These are phyloP conservation scores for Noctilio leporinus DNA, from an alignment of 2,113 vertebrate species.

Conservation along the genomic window DNA sequence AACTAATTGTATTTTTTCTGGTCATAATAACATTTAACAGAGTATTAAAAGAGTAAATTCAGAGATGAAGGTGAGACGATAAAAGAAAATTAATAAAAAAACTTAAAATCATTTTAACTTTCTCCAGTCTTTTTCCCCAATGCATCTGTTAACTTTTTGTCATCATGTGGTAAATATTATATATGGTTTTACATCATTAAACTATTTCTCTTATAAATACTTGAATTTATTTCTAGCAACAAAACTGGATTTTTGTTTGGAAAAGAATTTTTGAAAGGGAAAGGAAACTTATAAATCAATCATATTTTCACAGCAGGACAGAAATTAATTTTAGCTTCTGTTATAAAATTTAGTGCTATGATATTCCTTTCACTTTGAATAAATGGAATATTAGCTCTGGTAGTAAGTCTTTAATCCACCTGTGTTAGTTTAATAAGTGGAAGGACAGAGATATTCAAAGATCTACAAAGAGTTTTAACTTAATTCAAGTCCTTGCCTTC, in stretches of 20 bases:
- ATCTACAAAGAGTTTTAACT: background rate
- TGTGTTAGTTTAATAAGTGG: constrained; percentile 12
- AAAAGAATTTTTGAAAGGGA: constrained; percentile 38
- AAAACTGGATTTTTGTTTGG: constrained; percentile 37
- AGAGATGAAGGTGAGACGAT: constrained; percentile 22
- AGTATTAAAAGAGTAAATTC: constrained; percentile 38
- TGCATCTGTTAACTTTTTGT: constrained; percentile 34
- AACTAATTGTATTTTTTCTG: constrained; percentile 39
- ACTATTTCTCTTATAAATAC: background rate
- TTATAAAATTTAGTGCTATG: constrained; percentile 42
- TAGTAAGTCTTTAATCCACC: background rate
- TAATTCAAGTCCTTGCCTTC: background rate
- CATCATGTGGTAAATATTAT: background rate
- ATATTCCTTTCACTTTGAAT: constrained; percentile 38
- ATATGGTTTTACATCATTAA: constrained; percentile 7
- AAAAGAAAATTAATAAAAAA: constrained; percentile 46
- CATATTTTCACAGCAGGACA: constrained; percentile 52
- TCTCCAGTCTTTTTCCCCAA: constrained; percentile 6
- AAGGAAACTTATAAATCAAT: constrained; percentile 49
- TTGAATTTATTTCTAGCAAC: constrained; percentile 32
- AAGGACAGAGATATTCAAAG: constrained; percentile 27
- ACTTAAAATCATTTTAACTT: constrained; percentile 43
- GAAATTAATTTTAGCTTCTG: constrained; percentile 54
- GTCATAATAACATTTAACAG: constrained; percentile 24
- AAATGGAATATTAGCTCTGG: background rate